These are phyloP conservation scores for Dinocampus coccinellae DNA, from an alignment of 2,888 invertebrate genomes.

Conservation along the genomic window DNA sequence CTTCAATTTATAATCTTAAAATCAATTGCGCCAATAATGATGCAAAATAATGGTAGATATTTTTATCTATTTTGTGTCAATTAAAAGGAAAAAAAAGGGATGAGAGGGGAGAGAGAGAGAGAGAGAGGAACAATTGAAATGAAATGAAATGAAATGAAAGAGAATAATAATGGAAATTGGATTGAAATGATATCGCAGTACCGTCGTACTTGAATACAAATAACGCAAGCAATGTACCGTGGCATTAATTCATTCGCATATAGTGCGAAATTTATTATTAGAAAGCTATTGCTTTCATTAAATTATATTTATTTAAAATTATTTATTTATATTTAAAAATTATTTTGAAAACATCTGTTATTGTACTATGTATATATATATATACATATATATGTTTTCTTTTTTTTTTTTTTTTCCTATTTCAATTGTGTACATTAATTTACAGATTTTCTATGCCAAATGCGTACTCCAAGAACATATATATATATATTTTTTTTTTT, in stretches of 20 bases:
- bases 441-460: constrained; percentile 43
- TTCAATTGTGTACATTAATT: too few relatives aligned
- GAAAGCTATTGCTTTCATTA: constrained; percentile 24
- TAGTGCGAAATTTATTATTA: constrained; percentile 25
- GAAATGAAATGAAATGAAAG: too few relatives aligned
- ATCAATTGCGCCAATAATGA: constrained; percentile 35
- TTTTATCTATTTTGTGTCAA: neutral
- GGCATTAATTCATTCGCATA: constrained; percentile 40
- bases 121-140: constrained; percentile 31
- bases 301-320: constrained; percentile 35
- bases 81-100: constrained; percentile 4
- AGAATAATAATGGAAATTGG: too few relatives aligned
- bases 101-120: too few relatives aligned
- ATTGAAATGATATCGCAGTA: constrained; percentile 21
- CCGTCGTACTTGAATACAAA: constrained; percentile 36
- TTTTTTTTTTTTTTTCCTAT: constrained; percentile 5
- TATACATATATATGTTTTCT: constrained; percentile 2
- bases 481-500: too few relatives aligned
- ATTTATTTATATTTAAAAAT: constrained; percentile 38
- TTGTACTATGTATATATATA: too few relatives aligned
- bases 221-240: constrained; percentile 31
- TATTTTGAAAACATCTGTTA: constrained; percentile 34
- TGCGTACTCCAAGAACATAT: constrained; percentile 26
- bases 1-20: constrained; percentile 36
- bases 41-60: constrained; percentile 15